Conservation (phyloP, 2,113 vertebrate species). For the Trichomycterus rosablanca region DNA sequence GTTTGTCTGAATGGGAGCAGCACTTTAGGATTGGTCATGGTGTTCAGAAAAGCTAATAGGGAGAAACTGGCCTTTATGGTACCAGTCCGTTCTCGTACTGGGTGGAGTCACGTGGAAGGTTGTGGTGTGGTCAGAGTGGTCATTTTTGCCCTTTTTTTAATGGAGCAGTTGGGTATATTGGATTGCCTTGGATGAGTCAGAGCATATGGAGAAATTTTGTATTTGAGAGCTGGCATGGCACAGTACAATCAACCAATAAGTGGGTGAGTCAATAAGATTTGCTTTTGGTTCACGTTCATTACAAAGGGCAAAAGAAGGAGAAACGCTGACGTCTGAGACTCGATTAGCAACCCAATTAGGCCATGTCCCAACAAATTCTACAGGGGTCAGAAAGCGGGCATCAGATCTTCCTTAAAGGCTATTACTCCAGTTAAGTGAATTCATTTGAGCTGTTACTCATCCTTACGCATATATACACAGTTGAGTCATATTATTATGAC, state of each 20-base stretch:
- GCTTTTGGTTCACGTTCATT: slow-evolving; percentile 17
- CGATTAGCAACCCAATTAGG: slow-evolving; percentile 37
- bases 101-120: too few species aligned
- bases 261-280: slow-evolving; percentile 33
- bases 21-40: neutral
- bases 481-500: too few species aligned
- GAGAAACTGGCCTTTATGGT: slow-evolving; percentile 26
- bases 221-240: slow-evolving; percentile 37
- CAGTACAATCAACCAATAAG: slow-evolving; percentile 25
- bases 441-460: slow-evolving; percentile 23
- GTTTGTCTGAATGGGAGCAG: neutral
- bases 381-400: slow-evolving; percentile 28
- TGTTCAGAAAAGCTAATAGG: slow-evolving; percentile 29
- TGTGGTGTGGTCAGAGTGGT: slow-evolving; percentile 21
- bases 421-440: slow-evolving; percentile 26
- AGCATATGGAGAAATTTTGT: slow-evolving; percentile 33
- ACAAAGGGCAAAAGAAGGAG: slow-evolving; percentile 27
- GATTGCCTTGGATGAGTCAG: slow-evolving; percentile 40
- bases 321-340: slow-evolving; percentile 25
- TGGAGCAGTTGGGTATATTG: slow-evolving; percentile 21
- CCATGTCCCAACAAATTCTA: slow-evolving; percentile 13
- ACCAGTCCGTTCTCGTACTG: slow-evolving; percentile 12
- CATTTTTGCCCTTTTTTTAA: slow-evolving; percentile 34
- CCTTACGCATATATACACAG: too few species aligned
- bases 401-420: slow-evolving; percentile 21